phyloP scores from a whole-genome alignment of 2,888 invertebrate genomes.

The Drosophila colorata region DNA sequence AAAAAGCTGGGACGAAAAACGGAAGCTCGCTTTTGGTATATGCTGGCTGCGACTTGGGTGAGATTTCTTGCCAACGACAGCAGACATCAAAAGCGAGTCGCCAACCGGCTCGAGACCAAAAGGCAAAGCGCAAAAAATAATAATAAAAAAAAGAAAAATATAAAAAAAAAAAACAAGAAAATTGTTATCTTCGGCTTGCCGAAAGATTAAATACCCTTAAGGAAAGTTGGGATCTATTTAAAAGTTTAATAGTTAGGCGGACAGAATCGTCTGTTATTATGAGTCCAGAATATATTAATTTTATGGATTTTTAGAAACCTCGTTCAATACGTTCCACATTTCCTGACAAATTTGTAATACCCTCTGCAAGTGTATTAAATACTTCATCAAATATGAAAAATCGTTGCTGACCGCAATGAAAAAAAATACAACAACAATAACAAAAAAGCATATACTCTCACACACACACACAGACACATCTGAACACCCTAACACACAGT shows the following conservation, averaged over 20 bases:
- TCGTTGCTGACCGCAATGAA: conserved; percentile 69
- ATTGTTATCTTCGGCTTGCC: neutral
- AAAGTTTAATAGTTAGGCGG: too few relatives aligned
- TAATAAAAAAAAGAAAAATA: conserved; percentile 49
- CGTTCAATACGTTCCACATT: too few relatives aligned
- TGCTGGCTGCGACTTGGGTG: conserved; percentile 57
- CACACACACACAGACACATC: conserved; percentile 7
- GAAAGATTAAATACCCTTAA: neutral
- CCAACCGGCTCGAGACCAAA: conserved; percentile 32
- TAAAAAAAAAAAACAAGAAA: conserved; percentile 63
- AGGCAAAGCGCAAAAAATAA: conserved; percentile 38
- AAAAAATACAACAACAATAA: conserved; percentile 21
- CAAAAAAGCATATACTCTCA: conserved; percentile 15
- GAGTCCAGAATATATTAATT: too few relatives aligned
- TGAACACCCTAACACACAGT: conserved; percentile 18
- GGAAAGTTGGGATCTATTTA: neutral
- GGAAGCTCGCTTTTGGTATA: conserved; percentile 34
- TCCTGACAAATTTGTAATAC: neutral
- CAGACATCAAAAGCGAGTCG: conserved; percentile 68
- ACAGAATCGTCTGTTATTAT: too few relatives aligned
- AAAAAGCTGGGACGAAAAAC: conserved; percentile 14
- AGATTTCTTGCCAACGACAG: conserved; percentile 69
- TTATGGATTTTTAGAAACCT: too few relatives aligned
- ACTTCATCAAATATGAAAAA: conserved; percentile 72
- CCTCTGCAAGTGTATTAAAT: neutral